Conservation (phyloP, 2,888 invertebrate genomes). For the Synanthedon andrenaeformis region DNA sequence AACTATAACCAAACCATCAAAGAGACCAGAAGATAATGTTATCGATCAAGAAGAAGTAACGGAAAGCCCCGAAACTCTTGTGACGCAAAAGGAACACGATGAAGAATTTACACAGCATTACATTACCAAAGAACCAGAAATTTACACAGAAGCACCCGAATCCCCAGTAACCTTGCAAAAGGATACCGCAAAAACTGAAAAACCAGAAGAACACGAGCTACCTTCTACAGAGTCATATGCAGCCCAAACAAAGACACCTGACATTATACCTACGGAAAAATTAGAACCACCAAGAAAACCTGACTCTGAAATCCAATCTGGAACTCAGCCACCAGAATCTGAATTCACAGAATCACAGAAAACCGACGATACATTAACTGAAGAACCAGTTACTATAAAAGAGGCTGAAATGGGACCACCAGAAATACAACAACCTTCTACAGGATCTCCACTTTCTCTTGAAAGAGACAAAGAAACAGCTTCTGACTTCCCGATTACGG, state of each 20-base stretch:
- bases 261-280: slow-evolving; percentile 8
- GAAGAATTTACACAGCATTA: slow-evolving; percentile 7
- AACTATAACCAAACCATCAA: slow-evolving; percentile 4
- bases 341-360: slow-evolving; percentile 6
- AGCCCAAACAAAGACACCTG: slow-evolving; percentile 7
- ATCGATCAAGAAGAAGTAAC: slow-evolving; percentile 1
- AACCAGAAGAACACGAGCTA: not conserved
- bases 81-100: slow-evolving; percentile 7
- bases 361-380: slow-evolving; percentile 3
- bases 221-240: slow-evolving; percentile 4
- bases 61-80: slow-evolving; percentile 3
- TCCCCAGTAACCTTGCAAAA: slow-evolving; percentile 4
- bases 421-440: slow-evolving; percentile 3
- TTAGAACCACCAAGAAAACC: not conserved
- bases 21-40: slow-evolving; percentile 2
- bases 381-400: slow-evolving; percentile 2
- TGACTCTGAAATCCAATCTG: not conserved
- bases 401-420: slow-evolving; percentile 2
- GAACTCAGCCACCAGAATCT: slow-evolving; percentile 10
- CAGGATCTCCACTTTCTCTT: slow-evolving; percentile 1
- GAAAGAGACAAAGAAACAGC: slow-evolving; percentile 1
- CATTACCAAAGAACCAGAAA: slow-evolving; percentile 2
- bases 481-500: slow-evolving; percentile 4
- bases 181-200: slow-evolving; percentile 1
- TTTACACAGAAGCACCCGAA: slow-evolving; percentile 4